Percentiles rank a stretch among this genome's conserved stretches.
These are phyloP conservation scores for Corythornis cristatus DNA, from an alignment of 2,113 vertebrate genomes.

Conservation along the genomic window DNA sequence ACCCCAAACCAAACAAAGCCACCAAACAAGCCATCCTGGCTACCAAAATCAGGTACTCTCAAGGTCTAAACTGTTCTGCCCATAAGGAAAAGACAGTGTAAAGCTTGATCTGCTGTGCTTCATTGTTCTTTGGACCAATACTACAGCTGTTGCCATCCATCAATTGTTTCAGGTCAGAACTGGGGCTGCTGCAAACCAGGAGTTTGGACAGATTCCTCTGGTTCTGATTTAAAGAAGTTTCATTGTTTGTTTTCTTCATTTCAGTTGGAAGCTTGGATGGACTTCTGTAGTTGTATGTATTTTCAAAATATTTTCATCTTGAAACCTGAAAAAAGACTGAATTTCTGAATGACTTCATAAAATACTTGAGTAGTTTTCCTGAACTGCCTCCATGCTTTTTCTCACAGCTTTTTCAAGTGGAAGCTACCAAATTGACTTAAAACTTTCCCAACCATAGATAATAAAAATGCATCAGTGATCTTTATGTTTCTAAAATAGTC, in stretches of 20 bases:
- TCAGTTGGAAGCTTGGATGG: not conserved
- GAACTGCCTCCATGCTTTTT: not conserved
- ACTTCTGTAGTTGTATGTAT: not conserved
- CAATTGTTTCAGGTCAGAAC: not conserved
- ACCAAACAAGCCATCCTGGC: not conserved
- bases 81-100: rapidly evolving
- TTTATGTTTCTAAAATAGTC: not conserved
- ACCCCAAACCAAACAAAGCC: not conserved
- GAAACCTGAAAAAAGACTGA: not conserved
- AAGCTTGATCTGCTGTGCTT: not conserved
- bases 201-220: not conserved
- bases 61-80: not conserved
- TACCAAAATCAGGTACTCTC: not conserved
- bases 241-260: not conserved
- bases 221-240: not conserved
- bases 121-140: not conserved
- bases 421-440: not conserved
- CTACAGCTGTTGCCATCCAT: not conserved
- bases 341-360: not conserved
- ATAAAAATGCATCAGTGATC: not conserved
- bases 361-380: not conserved
- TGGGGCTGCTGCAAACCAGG: not conserved
- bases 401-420: not conserved
- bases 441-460: not conserved
- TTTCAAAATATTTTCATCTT: not conserved